These are phyloP conservation scores for Cetoscarus ocellatus DNA, from an alignment of 2,797 vertebrate species.

Conservation along the genomic window DNA sequence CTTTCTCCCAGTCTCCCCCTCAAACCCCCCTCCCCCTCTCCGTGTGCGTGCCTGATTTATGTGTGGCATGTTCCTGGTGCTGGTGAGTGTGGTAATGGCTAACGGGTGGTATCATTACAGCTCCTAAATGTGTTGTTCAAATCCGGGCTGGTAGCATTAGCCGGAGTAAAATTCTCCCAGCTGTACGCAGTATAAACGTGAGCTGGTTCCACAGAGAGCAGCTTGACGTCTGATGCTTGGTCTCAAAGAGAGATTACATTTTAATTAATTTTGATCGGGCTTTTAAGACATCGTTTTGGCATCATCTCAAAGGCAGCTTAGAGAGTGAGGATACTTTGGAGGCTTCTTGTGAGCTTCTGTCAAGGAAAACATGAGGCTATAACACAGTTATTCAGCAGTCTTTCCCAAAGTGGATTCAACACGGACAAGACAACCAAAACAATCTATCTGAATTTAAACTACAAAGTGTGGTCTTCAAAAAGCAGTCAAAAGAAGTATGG, in stretches of 20 bases:
- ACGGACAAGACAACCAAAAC: no score
- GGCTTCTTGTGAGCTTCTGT: conserved; percentile 30
- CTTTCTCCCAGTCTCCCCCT: background rate
- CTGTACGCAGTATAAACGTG: conserved; percentile 8
- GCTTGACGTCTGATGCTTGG: conserved; percentile 46
- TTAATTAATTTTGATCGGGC: conserved; percentile 56
- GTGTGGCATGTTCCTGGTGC: conserved; percentile 7
- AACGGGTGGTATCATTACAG: conserved; percentile 10
- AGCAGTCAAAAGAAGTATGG: no score
- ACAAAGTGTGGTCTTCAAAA: no score
- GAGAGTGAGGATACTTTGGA: conserved; percentile 30
- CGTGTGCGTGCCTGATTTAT: conserved; percentile 19
- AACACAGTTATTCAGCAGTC: background rate
- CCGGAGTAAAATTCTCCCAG: conserved; percentile 29
- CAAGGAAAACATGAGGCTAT: conserved; percentile 12
- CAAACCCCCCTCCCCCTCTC: background rate
- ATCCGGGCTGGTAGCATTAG: conserved; percentile 30
- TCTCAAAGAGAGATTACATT: conserved; percentile 48
- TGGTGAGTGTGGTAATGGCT: conserved; percentile 40
- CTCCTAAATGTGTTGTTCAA: conserved; percentile 41
- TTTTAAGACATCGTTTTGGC: conserved; percentile 41
- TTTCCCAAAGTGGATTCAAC: background rate
- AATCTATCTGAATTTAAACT: no score
- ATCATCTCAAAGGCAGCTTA: conserved; percentile 29
- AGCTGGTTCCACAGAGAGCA: conserved; percentile 37